Percentiles rank a stretch among this genome's conserved stretches.
Evolutionary conservation across 1,140 invertebrate genomes (phyloP).

Genomic region (Drosophila sechellia): DNA sequence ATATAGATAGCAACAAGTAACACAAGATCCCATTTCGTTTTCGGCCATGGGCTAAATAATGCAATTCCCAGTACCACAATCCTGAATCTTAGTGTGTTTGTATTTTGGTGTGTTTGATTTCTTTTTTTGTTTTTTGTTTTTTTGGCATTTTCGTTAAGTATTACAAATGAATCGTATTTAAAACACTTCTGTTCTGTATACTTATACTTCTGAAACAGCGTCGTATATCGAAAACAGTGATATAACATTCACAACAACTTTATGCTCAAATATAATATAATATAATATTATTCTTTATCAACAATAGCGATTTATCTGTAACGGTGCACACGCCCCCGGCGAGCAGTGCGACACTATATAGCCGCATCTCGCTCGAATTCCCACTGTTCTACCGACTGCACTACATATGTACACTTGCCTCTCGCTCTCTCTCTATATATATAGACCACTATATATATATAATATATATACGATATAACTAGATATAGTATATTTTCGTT

Average conservation of each 20-base stretch:
- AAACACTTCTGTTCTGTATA: conserved; percentile 36
- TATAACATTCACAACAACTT: conserved; percentile 78
- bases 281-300: conserved; percentile 25
- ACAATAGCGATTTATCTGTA: conserved; percentile 15
- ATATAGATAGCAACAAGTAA: conserved; percentile 80
- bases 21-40: conserved; percentile 51
- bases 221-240: conserved; percentile 77
- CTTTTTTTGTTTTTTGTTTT: background rate
- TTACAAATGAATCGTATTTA: conserved; percentile 50
- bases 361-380: conserved; percentile 7
- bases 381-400: conserved; percentile 2
- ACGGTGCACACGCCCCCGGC: conserved; percentile 12
- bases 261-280: conserved; percentile 45
- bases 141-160: conserved; percentile 46
- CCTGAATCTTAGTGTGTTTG: conserved; percentile 8
- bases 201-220: conserved; percentile 43
- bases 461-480: conserved; percentile 59
- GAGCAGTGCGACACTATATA: conserved; percentile 1
- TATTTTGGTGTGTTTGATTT: conserved; percentile 1
- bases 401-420: conserved; percentile 23
- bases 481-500: conserved; percentile 52
- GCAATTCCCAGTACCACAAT: conserved; percentile 17
- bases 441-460: conserved; percentile 27
- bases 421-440: conserved; percentile 15
- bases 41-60: conserved; percentile 30